These are phyloP conservation scores for Orthonevra nobilis DNA, from an alignment of 2,888 invertebrate species.

Conservation along the genomic window DNA sequence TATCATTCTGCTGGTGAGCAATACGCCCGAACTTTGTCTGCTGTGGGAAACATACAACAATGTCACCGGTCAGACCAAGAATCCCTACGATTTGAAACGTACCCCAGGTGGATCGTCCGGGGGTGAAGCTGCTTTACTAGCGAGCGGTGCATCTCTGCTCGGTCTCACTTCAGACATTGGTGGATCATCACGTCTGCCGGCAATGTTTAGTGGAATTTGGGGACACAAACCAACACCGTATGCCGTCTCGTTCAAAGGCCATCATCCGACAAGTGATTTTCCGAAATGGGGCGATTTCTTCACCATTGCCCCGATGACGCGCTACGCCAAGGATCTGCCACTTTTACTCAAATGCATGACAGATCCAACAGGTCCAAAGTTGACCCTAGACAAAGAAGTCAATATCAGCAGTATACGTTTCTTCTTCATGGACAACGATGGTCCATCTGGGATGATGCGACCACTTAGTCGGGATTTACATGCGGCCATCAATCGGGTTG, in stretches of 20 bases:
- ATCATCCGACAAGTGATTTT: constrained; percentile 84
- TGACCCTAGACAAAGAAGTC: constrained; percentile 81
- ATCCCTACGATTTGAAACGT: constrained; percentile 91
- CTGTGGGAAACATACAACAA: constrained; percentile 95
- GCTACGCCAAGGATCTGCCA: constrained; percentile 92
- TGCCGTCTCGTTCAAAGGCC: constrained; percentile 84
- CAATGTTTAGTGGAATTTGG: constrained; percentile 94
- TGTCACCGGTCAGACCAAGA: constrained; percentile 91
- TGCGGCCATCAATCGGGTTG: constrained; percentile 79
- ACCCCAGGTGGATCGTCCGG: constrained; percentile 96
- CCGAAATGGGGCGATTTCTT: constrained; percentile 86
- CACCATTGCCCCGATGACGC: constrained; percentile 91
- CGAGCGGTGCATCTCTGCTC: constrained; percentile 89
- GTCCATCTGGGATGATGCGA: constrained; percentile 83
- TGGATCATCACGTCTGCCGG: constrained; percentile 93
- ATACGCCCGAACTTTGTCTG: constrained; percentile 94
- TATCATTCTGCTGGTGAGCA: constrained; percentile 92
- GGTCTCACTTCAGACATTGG: constrained; percentile 94
- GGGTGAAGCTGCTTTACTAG: constrained; percentile 89
- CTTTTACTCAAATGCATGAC: constrained; percentile 87
- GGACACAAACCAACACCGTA: constrained; percentile 94
- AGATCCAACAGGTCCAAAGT: constrained; percentile 81
- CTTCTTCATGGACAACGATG: constrained; percentile 91
- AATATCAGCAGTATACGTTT: constrained; percentile 84
- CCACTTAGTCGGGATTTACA: constrained; percentile 78